Evolutionary conservation across 2,888 invertebrate genomes (phyloP).

Genomic region (Stenichneumon culpator): DNA sequence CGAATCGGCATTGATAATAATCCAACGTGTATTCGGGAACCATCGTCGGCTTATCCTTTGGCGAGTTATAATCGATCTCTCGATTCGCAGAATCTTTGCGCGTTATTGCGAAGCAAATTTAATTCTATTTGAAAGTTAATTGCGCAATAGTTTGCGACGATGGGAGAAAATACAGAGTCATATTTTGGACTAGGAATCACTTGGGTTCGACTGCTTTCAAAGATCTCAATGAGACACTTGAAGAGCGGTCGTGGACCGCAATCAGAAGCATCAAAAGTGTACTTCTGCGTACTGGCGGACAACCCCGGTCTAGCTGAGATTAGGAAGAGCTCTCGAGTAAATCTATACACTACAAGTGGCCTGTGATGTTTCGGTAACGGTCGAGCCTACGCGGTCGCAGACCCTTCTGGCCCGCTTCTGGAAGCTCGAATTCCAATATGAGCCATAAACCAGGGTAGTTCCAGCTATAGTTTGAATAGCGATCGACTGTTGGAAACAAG

Average conservation of each 20-base stretch:
- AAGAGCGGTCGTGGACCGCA: slow-evolving; percentile 16
- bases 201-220: slow-evolving; percentile 14
- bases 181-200: background rate
- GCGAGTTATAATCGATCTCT: slow-evolving; percentile 53
- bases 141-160: background rate
- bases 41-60: slow-evolving; percentile 32
- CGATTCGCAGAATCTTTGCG: slow-evolving; percentile 47
- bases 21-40: slow-evolving; percentile 51
- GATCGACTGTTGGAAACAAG: background rate
- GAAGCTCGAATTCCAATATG: background rate
- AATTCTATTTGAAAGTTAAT: background rate
- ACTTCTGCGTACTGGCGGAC: slow-evolving; percentile 29
- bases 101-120: slow-evolving; percentile 9
- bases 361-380: slow-evolving; percentile 3
- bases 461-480: background rate
- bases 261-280: slow-evolving; percentile 24
- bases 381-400: background rate
- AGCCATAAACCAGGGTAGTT: background rate
- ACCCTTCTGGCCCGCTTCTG: background rate
- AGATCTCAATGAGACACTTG: slow-evolving; percentile 29
- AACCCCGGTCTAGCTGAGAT: slow-evolving; percentile 25
- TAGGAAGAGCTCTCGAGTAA: slow-evolving; percentile 35
- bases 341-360: slow-evolving; percentile 46
- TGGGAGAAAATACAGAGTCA: background rate
- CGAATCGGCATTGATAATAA: slow-evolving; percentile 59